Conservation (phyloP, 2,888 invertebrate genomes). For the Beris chalybata region DNA sequence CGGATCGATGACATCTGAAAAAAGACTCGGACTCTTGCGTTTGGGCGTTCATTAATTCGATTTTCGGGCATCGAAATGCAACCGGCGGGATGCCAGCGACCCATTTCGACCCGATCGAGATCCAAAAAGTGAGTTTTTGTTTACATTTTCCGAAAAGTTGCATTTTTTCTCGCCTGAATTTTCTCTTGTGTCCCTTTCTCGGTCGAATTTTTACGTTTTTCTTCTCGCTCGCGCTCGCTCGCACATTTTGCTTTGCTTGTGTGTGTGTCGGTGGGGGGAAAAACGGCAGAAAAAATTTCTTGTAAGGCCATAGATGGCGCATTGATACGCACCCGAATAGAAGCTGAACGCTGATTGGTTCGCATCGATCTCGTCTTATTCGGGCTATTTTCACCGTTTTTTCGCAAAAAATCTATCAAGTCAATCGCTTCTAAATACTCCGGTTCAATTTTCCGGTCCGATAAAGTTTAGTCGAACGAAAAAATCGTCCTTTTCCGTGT, state of each 20-base stretch:
- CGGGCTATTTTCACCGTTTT: constrained; percentile 2
- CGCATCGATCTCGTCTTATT: constrained; percentile 17
- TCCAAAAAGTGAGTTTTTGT: constrained; percentile 27
- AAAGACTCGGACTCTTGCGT: background rate
- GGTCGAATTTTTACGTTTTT: background rate
- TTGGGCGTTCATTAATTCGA: background rate
- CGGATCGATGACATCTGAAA: constrained; percentile 37
- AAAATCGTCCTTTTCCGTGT: background rate
- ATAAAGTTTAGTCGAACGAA: background rate
- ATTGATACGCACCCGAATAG: constrained; percentile 24
- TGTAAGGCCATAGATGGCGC: constrained; percentile 36
- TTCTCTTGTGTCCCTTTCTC: constrained; percentile 14
- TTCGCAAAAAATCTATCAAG: background rate
- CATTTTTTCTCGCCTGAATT: constrained; percentile 20
- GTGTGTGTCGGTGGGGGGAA: background rate
- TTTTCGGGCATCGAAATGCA: too few species aligned
- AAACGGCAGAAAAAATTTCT: constrained; percentile 12
- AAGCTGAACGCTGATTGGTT: constrained; percentile 36
- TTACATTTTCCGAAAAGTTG: constrained; percentile 31
- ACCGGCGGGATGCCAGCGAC: background rate
- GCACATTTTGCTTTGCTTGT: background rate
- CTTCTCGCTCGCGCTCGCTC: constrained; percentile 14
- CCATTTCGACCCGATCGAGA: background rate
- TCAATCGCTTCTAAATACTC: background rate
- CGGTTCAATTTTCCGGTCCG: background rate